phyloP scores from a whole-genome alignment of 2,113 vertebrate species.

The Colossoma macropomum region DNA sequence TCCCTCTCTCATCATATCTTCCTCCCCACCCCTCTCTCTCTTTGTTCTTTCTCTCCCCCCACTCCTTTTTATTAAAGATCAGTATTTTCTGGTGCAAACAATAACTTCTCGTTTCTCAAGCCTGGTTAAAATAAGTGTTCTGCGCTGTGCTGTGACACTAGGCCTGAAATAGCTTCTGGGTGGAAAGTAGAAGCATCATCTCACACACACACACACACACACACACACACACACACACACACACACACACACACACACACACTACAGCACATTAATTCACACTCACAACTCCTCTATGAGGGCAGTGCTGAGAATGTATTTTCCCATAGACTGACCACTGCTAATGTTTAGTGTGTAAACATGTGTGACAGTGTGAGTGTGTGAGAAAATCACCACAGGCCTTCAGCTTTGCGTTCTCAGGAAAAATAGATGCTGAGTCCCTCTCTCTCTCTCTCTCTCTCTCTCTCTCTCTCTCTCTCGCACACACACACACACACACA shows the following conservation, averaged over 20 bases:
- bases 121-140: not conserved
- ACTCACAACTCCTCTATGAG: constrained; percentile 57
- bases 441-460: constrained; percentile 6
- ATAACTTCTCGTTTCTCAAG: not conserved
- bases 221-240: constrained; percentile 43
- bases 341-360: constrained; percentile 78
- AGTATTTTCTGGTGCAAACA: not conserved
- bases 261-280: constrained; percentile 52
- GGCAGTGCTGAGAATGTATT: constrained; percentile 66
- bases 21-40: too few species aligned
- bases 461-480: not conserved
- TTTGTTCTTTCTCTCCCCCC: not conserved
- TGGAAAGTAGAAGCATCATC: constrained; percentile 50
- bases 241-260: constrained; percentile 17
- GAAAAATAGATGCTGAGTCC: constrained; percentile 40
- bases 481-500: not conserved
- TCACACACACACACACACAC: constrained; percentile 35
- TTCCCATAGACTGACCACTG: constrained; percentile 65
- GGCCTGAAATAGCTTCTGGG: constrained; percentile 40
- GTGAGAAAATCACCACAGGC: constrained; percentile 72
- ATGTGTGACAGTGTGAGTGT: constrained; percentile 71
- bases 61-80: not conserved
- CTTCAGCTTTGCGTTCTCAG: constrained; percentile 55
- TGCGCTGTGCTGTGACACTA: constrained; percentile 26
- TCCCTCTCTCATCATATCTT: too few species aligned